Conservation (phyloP, 1,140 invertebrate species). For the Nebria ingens region DNA sequence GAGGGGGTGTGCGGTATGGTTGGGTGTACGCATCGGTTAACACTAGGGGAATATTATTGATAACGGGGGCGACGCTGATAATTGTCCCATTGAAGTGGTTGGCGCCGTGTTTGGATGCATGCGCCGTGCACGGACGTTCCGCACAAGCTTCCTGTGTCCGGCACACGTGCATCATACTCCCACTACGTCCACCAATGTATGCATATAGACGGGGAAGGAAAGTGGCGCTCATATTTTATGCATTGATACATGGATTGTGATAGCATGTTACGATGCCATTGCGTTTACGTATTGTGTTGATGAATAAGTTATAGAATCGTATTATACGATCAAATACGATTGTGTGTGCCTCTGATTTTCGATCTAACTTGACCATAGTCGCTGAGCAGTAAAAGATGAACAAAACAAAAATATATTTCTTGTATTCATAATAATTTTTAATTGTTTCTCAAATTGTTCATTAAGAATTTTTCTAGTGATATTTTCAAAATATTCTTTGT, state of each 20-base stretch:
- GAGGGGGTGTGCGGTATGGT: neutral
- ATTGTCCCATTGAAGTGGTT: slow-evolving; percentile 2
- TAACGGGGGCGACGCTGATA: slow-evolving; percentile 1
- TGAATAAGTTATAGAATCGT: neutral
- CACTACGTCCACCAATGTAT: neutral
- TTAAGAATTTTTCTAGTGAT: too few species aligned
- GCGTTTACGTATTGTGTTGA: neutral
- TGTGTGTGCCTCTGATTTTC: too few species aligned
- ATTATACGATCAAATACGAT: neutral
- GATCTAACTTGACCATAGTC: too few species aligned
- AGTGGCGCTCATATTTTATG: slow-evolving; percentile 3
- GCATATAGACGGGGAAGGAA: too few species aligned
- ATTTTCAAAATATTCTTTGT: too few species aligned
- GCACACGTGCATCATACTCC: neutral
- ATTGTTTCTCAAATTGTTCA: too few species aligned
- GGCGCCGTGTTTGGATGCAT: neutral
- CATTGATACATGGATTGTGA: neutral
- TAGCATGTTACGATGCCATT: neutral
- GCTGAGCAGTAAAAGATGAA: too few species aligned
- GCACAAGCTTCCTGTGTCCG: neutral
- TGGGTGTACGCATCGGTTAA: neutral
- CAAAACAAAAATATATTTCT: too few species aligned
- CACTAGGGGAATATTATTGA: slow-evolving; percentile 1
- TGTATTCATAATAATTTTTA: too few species aligned
- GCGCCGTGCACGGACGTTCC: neutral